Evolutionary conservation across 1,140 invertebrate genomes (phyloP).

Genomic region (Berghia stephanieae): DNA sequence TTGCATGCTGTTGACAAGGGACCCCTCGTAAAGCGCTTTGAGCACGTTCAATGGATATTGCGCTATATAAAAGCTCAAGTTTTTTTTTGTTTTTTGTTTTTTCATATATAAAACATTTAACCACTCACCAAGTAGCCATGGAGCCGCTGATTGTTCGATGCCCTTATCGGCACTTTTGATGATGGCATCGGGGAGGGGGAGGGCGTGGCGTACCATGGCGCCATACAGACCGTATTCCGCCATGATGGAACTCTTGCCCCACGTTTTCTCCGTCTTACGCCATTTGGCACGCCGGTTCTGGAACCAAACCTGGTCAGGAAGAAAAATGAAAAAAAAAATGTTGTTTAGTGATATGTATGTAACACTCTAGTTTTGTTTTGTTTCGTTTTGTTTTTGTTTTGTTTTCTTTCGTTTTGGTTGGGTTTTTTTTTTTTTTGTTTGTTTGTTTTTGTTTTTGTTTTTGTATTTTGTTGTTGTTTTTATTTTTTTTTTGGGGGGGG

Average conservation of each 20-base stretch:
- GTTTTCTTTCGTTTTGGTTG: too few relatives aligned
- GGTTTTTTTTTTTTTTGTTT: too few relatives aligned
- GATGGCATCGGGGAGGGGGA: conserved; percentile 97
- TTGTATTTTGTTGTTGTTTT: too few relatives aligned
- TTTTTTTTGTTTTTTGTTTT: background rate
- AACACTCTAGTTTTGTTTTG: too few relatives aligned
- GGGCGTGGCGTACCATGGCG: conserved; percentile 97
- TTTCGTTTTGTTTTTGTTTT: too few relatives aligned
- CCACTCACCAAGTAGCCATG: conserved; percentile 94
- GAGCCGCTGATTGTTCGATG: conserved; percentile 84
- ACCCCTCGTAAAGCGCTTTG: too few relatives aligned
- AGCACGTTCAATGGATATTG: too few relatives aligned
- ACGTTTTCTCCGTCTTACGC: conserved; percentile 99
- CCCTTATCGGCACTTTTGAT: conserved; percentile 84
- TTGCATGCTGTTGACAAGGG: too few relatives aligned
- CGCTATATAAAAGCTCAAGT: too few relatives aligned
- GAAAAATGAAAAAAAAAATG: conserved; percentile 34
- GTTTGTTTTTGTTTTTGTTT: too few relatives aligned
- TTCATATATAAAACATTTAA: background rate
- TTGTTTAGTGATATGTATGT: background rate
- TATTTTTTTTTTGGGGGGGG: too few relatives aligned
- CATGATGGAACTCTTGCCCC: conserved; percentile 79
- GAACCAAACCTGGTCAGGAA: conserved; percentile 99
- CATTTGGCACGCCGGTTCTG: conserved; percentile 98
- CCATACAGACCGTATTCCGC: conserved; percentile 97